Evolutionary conservation across 2,113 vertebrate species (phyloP).

Genomic region (Dendrocopos noguchii): DNA sequence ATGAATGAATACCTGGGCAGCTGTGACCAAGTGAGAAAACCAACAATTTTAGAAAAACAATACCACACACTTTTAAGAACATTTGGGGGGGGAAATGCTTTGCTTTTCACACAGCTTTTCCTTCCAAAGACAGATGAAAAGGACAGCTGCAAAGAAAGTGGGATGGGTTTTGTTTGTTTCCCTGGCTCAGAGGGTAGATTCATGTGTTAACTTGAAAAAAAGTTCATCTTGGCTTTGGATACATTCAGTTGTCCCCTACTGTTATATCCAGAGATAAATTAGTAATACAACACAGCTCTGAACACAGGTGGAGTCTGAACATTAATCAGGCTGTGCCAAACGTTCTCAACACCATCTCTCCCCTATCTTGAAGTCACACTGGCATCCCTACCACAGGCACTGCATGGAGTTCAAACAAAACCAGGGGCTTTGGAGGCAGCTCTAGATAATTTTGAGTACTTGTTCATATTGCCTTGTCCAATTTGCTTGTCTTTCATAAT

Average conservation of each 20-base stretch:
- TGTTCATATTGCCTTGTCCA: constrained; percentile 24
- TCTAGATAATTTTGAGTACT: constrained; percentile 28
- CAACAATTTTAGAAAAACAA: constrained; percentile 39
- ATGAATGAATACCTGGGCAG: constrained; percentile 30
- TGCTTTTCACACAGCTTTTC: background rate
- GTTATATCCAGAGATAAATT: background rate
- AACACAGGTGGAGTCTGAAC: background rate
- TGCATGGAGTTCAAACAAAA: constrained; percentile 7
- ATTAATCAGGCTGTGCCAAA: background rate
- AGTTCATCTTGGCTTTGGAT: background rate
- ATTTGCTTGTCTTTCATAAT: constrained; percentile 49
- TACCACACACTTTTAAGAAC: constrained; percentile 16
- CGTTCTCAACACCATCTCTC: background rate
- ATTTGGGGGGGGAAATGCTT: background rate
- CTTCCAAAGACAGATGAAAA: constrained; percentile 36
- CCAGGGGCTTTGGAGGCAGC: background rate
- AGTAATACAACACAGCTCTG: background rate
- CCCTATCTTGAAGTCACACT: background rate
- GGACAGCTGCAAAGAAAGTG: constrained; percentile 24
- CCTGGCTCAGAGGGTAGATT: background rate
- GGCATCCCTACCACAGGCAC: background rate
- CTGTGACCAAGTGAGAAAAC: constrained; percentile 33
- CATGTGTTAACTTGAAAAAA: background rate
- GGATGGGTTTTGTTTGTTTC: background rate
- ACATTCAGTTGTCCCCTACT: background rate